Evolutionary conservation across 2,113 vertebrate species (phyloP), one percentile per base, ranked within the genome.

Genomic region (Patagioenas fasciata): DNA sequence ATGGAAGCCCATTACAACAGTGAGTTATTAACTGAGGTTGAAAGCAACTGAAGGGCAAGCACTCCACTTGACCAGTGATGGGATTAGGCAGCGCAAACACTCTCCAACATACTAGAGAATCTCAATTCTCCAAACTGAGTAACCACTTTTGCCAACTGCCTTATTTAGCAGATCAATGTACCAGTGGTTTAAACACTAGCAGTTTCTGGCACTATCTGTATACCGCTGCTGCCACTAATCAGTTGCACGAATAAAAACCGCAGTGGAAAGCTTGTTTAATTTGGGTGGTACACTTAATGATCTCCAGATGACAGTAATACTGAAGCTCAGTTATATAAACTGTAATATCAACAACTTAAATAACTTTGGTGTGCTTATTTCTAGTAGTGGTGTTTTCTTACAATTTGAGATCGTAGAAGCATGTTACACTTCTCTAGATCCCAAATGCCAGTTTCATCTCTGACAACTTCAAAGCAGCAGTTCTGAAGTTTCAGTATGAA

Each of bases 331-430:
- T 80, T 88, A 83, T 4, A 72, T 69, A 91, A 89, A 77, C 15
- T 65, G 32, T 80, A 83, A 23, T 26, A 80, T 20, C 75, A 77
- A 53, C 50, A 88, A 64, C 15, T 34, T 42, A 42, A 42, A 42
- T 70, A 20, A 89, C 62, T 62, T 28, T 58, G 44, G 23, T 40
- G 21, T 56, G 36, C 54, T 90, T 28, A 50, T 34, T 88, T 82
- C 54, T 19, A 80, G 64, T 4, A 69, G 28, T 15, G 16, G 7
- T 54, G 65, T 75, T 87, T 65, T 84, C 70, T 74, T 64, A 66
- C 23, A 66, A 56, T 0, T 48, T 54, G 61, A 60, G 53, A 64
- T 15, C 8, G 1, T 9, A 54, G 21, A 58, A 42, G 11, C 0
- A 0, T 14, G 29, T 53, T 66, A 31, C 15, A 15, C 23, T 66